phyloP scores from a whole-genome alignment of 2,797 vertebrate genomes.

The Distichodus sexfasciatus region DNA sequence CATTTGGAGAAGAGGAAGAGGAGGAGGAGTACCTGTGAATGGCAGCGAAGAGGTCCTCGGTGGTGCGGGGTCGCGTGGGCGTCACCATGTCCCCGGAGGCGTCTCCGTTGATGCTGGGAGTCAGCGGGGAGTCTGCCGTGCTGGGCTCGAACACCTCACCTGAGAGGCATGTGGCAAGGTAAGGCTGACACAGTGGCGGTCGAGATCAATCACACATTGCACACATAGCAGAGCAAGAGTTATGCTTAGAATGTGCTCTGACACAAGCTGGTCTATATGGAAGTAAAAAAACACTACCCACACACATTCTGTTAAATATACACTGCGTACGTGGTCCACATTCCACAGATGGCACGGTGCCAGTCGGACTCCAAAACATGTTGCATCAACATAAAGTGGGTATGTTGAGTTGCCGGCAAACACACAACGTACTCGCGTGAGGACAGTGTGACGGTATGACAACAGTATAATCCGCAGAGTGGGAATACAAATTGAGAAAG shows the following conservation, averaged over 20 bases:
- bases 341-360: slow-evolving; percentile 16
- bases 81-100: slow-evolving; percentile 75
- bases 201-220: slow-evolving; percentile 3
- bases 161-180: slow-evolving; percentile 49
- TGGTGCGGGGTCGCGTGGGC: slow-evolving; percentile 87
- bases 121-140: slow-evolving; percentile 61
- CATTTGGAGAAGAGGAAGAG: no score
- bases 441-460: background rate
- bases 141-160: slow-evolving; percentile 81
- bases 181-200: slow-evolving; percentile 2
- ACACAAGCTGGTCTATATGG: background rate
- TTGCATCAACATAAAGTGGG: background rate
- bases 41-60: slow-evolving; percentile 95
- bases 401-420: background rate
- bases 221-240: slow-evolving; percentile 27
- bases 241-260: background rate
- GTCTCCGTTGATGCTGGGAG: slow-evolving; percentile 66
- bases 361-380: slow-evolving; percentile 4
- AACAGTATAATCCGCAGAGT: slow-evolving; percentile 7
- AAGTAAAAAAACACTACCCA: background rate
- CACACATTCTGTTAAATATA: slow-evolving; percentile 9
- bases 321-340: slow-evolving; percentile 1
- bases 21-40: slow-evolving; percentile 92
- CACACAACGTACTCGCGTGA: slow-evolving; percentile 1
- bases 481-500: no score